phyloP scores from a whole-genome alignment of 2,113 vertebrate species.

The Poeciliopsis turrubarensis region DNA sequence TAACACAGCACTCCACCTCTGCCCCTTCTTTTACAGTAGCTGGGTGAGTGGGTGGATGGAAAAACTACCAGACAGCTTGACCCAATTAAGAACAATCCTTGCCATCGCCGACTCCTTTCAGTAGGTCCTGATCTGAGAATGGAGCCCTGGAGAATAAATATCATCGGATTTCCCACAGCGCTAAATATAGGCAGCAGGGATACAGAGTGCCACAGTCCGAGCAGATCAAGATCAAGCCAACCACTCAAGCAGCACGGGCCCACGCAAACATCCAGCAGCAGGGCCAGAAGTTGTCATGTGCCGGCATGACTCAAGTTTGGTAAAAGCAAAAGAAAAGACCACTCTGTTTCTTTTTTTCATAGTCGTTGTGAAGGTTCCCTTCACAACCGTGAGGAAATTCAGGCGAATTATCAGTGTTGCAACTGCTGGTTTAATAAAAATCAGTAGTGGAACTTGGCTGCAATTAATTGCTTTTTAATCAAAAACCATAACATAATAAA shows the following conservation, averaged over 20 bases:
- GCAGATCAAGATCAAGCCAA: conserved; percentile 41
- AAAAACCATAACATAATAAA: neutral
- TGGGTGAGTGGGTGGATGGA: conserved; percentile 50
- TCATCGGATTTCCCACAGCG: conserved; percentile 32
- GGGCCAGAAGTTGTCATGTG: conserved; percentile 48
- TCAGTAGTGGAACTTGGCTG: no score
- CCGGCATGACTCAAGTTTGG: conserved; percentile 38
- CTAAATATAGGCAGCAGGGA: conserved; percentile 35
- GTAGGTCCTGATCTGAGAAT: conserved; percentile 23
- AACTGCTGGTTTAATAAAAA: conserved; percentile 11
- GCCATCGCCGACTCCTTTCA: conserved; percentile 39
- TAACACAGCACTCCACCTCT: conserved; percentile 40
- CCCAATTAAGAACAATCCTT: conserved; percentile 63
- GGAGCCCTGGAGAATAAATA: conserved; percentile 42
- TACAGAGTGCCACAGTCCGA: conserved; percentile 28
- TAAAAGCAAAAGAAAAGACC: conserved; percentile 20
- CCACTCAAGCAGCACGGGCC: conserved; percentile 33
- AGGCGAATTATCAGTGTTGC: conserved; percentile 34
- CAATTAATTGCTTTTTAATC: no score
- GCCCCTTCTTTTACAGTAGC: conserved; percentile 18
- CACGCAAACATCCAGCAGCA: conserved; percentile 41
- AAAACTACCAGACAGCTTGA: conserved; percentile 55
- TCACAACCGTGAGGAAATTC: neutral
- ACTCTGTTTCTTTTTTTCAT: conserved; percentile 6
- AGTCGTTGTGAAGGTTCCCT: neutral